Conservation (phyloP, 1,140 invertebrate genomes). For the Halictus rubicundus region DNA sequence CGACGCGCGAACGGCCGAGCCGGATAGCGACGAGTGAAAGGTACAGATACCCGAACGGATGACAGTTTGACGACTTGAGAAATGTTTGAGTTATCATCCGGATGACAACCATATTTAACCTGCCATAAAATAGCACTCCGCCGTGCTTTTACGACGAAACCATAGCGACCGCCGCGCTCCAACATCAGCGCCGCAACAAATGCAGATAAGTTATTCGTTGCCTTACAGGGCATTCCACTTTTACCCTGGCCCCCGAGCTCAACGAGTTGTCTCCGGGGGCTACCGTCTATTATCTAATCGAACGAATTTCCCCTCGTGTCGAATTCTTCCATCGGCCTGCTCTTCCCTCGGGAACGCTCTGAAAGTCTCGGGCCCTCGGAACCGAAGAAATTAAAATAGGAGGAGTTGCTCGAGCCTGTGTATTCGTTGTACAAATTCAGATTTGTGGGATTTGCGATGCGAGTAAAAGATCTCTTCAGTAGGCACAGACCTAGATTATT, state of each 20-base stretch:
- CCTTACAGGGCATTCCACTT: conserved; percentile 45
- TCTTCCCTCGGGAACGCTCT: not conserved
- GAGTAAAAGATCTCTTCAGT: no score
- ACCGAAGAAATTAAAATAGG: no score
- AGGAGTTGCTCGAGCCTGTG: no score
- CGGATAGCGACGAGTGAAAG: conserved; percentile 53
- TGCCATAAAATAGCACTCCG: conserved; percentile 59
- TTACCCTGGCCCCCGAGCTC: not conserved
- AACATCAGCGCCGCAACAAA: conserved; percentile 27
- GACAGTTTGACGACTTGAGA: conserved; percentile 62
- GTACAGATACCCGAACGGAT: conserved; percentile 44
- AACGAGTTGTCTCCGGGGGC: conserved; percentile 31
- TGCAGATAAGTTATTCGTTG: conserved; percentile 40
- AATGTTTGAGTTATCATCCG: conserved; percentile 65
- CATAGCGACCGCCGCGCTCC: conserved; percentile 2
- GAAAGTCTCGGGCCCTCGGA: not conserved
- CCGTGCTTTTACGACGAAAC: conserved; percentile 50
- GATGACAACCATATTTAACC: conserved; percentile 59
- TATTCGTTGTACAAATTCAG: no score
- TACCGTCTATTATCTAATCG: conserved; percentile 19
- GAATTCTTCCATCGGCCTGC: not conserved
- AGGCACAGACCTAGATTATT: no score
- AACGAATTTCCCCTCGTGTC: conserved; percentile 19
- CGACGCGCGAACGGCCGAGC: conserved; percentile 6
- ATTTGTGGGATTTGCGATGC: no score